Evolutionary conservation across 2,113 vertebrate genomes (phyloP), one percentile per base, ranked within the genome.

Genomic region (Pachyramphus minor): DNA sequence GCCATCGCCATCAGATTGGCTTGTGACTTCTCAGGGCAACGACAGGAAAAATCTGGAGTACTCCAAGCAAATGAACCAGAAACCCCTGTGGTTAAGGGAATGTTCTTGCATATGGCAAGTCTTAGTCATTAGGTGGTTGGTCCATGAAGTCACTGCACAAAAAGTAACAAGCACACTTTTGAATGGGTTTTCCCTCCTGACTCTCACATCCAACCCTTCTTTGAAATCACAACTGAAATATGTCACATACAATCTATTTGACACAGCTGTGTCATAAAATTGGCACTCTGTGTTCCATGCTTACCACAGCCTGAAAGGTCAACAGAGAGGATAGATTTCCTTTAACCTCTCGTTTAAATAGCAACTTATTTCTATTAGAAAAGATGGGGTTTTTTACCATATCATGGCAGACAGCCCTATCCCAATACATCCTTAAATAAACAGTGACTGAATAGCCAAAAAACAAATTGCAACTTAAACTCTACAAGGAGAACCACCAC

Each of bases 351-450:
- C 71, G 52, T 75, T 95, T 78, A 94, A 94, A 96, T 30, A 93
- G 42, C 52, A 64, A 86, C 60, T 94, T 89, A 92, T 92, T 96
- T 96, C 94, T 94, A 84, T 92, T 96, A 87, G 79, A 69, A 93
- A 85, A 76, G 11, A 79, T 67, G 6, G 24, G 10, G 33, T 18
- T 44, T 11, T 95, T 91, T 39, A 67, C 60, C 20, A 1, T 89
- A 74, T 84, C n/a, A 88, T 94, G 93, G 95, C 96, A 96, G 82
- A 84, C 66, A 92, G 93, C 74, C 90, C 66, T 89, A 53, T 72
- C 76, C 92, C 83, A 89, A 89, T 88, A 90, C 50, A 63, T 84
- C 63, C 81, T 95, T 94, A 93, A 35, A 94, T 52, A 96, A 93
- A 90, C 67, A 90, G 55, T 0, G 0, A 67, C 55, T 30, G 63